Base-by-base conservation (phyloP, 1,140 invertebrate genomes). In the Hycleus phaleratus region DNA sequence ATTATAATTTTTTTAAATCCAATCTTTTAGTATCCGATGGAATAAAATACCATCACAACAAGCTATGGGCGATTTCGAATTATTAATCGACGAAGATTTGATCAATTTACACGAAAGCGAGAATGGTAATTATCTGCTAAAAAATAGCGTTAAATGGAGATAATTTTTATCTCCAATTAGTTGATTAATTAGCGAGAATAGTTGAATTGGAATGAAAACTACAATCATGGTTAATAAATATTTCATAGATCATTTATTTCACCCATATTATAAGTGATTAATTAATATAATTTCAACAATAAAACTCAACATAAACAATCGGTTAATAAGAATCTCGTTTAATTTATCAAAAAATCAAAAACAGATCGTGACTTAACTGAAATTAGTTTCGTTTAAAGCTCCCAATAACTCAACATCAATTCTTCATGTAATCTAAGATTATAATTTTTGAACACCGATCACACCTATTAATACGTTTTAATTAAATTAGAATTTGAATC, bases 81-180 rank as follows among this genome's bases (percentile, higher is more conserved):
- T 97, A 9, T 75, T 97, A 18, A 84, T 93, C 64, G 93, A 93
- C 68, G 90, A 93, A 75, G 90, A 93, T 68, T 68, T 88, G 49
- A 61, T 71, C 9, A 55, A 61, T 51, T 45, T 64, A 10, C 60
- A 66, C 39, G 66, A 69, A 56, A 56, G 48, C 46, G 50, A 51
- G 6, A 57, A 59, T 49, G 60, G 51, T 39, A 49, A 39, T 10
- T 49, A 47, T 38, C 38, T 53, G 25, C 42, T 26, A 9, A 55
- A 46, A 11, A 46, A 55, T 8, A 46, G 45, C 11, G 11, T n/a
- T 26, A 46, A 46, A 18, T 55, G 52, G 52, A 55, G 45, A 38
- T 55, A 11, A 40, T n/a, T 11, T 32, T 4, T 4, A 11, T 38
- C 18, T 18, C 3, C 24, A 54, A 39, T 7, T 10, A 39, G 11